Conservation (phyloP, 2,797 vertebrate species). For the Vireo griseus region DNA sequence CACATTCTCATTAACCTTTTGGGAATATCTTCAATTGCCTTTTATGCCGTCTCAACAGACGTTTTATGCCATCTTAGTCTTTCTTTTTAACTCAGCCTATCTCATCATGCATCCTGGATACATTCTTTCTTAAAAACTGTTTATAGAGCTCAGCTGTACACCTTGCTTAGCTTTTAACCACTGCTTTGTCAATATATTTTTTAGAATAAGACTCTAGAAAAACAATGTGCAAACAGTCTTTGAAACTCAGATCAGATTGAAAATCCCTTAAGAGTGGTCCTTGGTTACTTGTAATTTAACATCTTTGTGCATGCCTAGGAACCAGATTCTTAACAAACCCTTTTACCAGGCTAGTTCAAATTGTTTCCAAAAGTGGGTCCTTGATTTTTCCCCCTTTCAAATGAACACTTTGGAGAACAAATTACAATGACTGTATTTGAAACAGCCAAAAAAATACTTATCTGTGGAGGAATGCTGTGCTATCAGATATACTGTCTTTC, state of each 20-base stretch:
- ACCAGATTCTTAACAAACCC: not conserved
- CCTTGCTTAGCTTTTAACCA: conserved; percentile 11
- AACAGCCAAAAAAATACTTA: not conserved
- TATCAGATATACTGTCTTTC: not conserved
- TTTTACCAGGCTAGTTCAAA: not conserved
- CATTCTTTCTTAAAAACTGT: not conserved
- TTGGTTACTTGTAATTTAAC: conserved; percentile 11
- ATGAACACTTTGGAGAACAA: not conserved
- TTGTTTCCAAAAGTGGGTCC: not conserved
- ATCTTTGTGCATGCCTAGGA: not conserved
- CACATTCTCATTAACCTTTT: not conserved
- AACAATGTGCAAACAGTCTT: not conserved
- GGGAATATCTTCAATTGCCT: not conserved
- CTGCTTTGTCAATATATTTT: conserved; percentile 7
- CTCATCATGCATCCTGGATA: not conserved
- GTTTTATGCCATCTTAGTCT: not conserved
- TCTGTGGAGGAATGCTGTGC: not conserved
- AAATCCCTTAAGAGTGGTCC: conserved; percentile 7
- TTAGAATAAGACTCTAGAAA: conserved; percentile 19
- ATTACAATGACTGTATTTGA: not conserved
- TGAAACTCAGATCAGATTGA: conserved; percentile 22
- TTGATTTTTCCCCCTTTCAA: not conserved
- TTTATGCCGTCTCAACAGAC: not conserved
- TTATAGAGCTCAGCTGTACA: not conserved
- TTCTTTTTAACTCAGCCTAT: not conserved